A percentile compares a stretch with the other conserved stretches of the same genome.
phyloP scores from a whole-genome alignment of 2,113 vertebrate genomes.

The Pao palembangensis region DNA sequence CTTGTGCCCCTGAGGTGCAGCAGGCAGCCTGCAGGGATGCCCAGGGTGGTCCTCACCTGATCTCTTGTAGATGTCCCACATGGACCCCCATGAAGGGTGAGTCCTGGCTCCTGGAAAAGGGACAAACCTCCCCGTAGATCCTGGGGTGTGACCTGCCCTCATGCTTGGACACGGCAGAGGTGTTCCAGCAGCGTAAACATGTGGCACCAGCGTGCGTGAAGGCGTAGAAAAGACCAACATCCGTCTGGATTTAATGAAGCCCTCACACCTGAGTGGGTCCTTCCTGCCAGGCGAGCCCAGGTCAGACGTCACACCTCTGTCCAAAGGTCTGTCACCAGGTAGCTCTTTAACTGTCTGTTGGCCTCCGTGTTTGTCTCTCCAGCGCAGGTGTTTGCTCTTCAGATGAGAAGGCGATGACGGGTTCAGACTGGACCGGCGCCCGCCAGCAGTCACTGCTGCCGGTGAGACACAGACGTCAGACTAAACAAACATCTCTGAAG shows the following conservation, averaged over 20 bases:
- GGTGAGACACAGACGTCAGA: conserved; percentile 26
- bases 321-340: conserved; percentile 69
- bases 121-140: conserved; percentile 78
- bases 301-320: conserved; percentile 63
- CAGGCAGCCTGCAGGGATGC: conserved; percentile 19
- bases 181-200: conserved; percentile 10
- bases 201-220: conserved; percentile 18
- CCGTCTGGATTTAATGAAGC: conserved; percentile 75
- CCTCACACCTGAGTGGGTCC: conserved; percentile 63
- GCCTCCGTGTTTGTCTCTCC: conserved; percentile 52
- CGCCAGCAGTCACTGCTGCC: conserved; percentile 76
- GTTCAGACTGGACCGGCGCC: conserved; percentile 2
- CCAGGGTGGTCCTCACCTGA: conserved; percentile 16
- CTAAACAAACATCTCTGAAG: too few species aligned
- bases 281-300: conserved; percentile 77
- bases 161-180: conserved; percentile 60
- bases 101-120: conserved; percentile 77
- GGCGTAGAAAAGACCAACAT: conserved; percentile 63
- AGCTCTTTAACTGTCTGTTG: conserved; percentile 63
- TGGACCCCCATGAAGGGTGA: conserved; percentile 81
- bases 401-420: not conserved
- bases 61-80: conserved; percentile 76
- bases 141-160: conserved; percentile 53
- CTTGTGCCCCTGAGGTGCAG: not conserved
- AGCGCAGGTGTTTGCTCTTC: conserved; percentile 61